These are phyloP conservation scores for Varanus komodoensis DNA, from an alignment of 2,113 vertebrate genomes.

Conservation along the genomic window DNA sequence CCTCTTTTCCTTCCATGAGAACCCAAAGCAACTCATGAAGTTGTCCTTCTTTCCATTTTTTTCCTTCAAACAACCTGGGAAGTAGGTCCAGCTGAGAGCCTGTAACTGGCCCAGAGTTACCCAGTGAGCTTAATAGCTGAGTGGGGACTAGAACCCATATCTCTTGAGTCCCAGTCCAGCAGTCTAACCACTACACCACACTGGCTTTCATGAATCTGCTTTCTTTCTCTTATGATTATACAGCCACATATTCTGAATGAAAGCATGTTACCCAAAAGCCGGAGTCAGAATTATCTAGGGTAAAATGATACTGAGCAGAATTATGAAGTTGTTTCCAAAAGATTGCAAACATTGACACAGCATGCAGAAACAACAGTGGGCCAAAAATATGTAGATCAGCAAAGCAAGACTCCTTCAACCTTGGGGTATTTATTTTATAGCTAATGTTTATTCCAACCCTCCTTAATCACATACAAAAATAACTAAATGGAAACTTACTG, in stretches of 20 bases:
- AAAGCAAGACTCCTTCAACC: constrained; percentile 3
- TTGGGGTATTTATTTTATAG: constrained; percentile 40
- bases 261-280: background rate
- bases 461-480: constrained; percentile 12
- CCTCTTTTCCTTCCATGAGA: too few species aligned
- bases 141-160: too few species aligned
- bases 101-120: too few species aligned
- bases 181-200: too few species aligned
- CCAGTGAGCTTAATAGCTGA: too few species aligned
- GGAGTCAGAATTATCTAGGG: background rate
- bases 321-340: background rate
- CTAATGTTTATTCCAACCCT: constrained; percentile 41
- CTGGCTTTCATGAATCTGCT: too few species aligned
- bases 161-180: too few species aligned
- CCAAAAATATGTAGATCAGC: constrained; percentile 4
- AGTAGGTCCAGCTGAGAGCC: too few species aligned
- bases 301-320: background rate
- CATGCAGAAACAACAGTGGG: background rate
- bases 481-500: constrained; percentile 51
- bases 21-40: too few species aligned
- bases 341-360: background rate
- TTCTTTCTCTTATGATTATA: background rate
- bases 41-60: too few species aligned
- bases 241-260: background rate
- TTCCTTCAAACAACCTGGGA: too few species aligned